Conservation (phyloP, 2,113 vertebrate genomes). For the Phainopepla nitens region DNA sequence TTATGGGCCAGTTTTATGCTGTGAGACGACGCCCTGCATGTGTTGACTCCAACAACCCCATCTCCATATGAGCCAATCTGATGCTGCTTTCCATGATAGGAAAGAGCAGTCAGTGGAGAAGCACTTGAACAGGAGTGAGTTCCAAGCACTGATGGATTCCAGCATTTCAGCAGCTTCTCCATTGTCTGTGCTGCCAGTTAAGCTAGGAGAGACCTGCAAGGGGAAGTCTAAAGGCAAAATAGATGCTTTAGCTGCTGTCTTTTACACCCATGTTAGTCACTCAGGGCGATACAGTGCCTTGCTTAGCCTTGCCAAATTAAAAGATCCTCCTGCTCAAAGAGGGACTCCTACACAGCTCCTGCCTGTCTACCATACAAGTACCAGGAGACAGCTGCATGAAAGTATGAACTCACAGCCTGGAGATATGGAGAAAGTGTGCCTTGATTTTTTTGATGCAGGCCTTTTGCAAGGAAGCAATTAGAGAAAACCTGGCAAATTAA, state of each 20-base stretch:
- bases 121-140: rapidly evolving
- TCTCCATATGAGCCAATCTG: rapidly evolving
- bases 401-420: neutral
- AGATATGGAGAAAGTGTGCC: neutral
- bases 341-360: neutral
- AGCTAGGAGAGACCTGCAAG: neutral
- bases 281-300: rapidly evolving
- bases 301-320: neutral
- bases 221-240: neutral
- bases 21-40: rapidly evolving
- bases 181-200: neutral
- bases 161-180: neutral
- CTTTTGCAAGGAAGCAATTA: neutral
- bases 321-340: neutral
- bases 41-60: neutral
- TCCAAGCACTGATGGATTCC: neutral
- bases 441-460: neutral
- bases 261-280: neutral
- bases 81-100: rapidly evolving
- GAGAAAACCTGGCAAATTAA: slow-evolving; percentile 1
- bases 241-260: neutral
- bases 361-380: neutral
- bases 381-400: neutral
- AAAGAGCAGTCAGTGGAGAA: neutral
- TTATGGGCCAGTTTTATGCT: neutral